Base-by-base conservation (phyloP, 1,140 invertebrate species). In the Anadara kagoshimensis region DNA sequence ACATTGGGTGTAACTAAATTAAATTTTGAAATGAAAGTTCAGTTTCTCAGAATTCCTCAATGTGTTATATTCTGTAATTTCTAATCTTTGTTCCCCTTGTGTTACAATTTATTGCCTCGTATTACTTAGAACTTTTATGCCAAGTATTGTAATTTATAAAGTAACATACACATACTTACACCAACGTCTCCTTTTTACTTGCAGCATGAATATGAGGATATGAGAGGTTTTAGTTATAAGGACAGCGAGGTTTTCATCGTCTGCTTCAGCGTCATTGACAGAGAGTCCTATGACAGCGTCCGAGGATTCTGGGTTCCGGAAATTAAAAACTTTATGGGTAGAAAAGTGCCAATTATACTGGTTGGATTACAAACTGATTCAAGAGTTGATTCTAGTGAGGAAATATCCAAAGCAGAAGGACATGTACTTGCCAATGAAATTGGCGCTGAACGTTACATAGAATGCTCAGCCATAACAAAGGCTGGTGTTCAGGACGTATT, bases 191-290 rank as follows among this genome's bases (percentile, higher is more conserved):
- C n/a, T 45, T 57, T 74, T 26, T 58, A 29, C 70, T 70, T 73
- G 5, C 78, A 82, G 80, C 95, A 97, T 91, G 96, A 97, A 90
- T 97, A 97, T 85, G 95, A 97, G 88, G 92, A 96, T 79, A 90
- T 98, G 62, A 92, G 97, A 85, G 83, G 96, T 56, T 96, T 96
- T 16, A 91, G 98, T 14, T 99, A 99, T 90, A 96, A 96, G 80
- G 96, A 98, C 89, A 98, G 97, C 47, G 97, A 99, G 90, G 97
- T 99, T 61, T 99, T 99, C 91, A 93, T 99, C 73, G 97, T 99
- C 53, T 99, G 98, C 92, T 99, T 98, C 90, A 99, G 97, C 81
- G 97, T 99, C 74, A 97, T 98, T 56, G 98, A 97, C 76, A 97
- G 97, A 69, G 96, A 97, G 14, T 98, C 96, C 77, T 99, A 98